Evolutionary conservation across 2,113 vertebrate species (phyloP).

Genomic region (Cynopterus brachyotis): DNA sequence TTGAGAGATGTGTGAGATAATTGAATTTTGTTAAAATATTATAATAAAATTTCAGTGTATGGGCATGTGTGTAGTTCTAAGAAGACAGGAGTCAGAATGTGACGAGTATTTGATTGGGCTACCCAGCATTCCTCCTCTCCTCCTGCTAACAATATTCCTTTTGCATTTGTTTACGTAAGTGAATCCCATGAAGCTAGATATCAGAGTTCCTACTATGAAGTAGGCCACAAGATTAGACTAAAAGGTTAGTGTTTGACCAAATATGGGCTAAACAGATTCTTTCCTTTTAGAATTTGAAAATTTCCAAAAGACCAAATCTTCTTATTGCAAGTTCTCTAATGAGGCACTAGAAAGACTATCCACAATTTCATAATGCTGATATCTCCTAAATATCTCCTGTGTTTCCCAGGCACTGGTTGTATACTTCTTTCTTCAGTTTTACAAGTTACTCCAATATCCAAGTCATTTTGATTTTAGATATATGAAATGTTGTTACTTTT

Average conservation of each 20-base stretch:
- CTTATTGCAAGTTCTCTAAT: background rate
- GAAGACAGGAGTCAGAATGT: background rate
- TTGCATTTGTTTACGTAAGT: background rate
- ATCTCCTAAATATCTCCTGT: fast-evolving
- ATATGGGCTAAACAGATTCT: background rate
- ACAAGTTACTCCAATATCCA: background rate
- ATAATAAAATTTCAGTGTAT: background rate
- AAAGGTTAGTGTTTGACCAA: background rate
- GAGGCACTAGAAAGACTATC: background rate
- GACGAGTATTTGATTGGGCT: background rate
- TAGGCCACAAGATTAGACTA: background rate
- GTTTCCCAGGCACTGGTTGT: background rate
- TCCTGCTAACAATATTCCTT: background rate
- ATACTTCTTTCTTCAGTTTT: background rate
- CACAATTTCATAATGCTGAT: background rate
- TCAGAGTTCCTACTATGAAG: background rate
- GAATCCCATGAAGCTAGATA: background rate
- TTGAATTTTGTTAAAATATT: background rate
- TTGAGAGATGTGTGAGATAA: background rate
- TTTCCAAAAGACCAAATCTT: background rate
- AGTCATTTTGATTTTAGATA: background rate
- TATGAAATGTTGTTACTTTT: background rate
- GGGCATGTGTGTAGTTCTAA: background rate
- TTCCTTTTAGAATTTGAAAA: background rate
- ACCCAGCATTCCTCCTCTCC: background rate